These are phyloP conservation scores for Meandrina meandrites DNA, from an alignment of 92 coral and sea anemone species.

Conservation along the genomic window DNA sequence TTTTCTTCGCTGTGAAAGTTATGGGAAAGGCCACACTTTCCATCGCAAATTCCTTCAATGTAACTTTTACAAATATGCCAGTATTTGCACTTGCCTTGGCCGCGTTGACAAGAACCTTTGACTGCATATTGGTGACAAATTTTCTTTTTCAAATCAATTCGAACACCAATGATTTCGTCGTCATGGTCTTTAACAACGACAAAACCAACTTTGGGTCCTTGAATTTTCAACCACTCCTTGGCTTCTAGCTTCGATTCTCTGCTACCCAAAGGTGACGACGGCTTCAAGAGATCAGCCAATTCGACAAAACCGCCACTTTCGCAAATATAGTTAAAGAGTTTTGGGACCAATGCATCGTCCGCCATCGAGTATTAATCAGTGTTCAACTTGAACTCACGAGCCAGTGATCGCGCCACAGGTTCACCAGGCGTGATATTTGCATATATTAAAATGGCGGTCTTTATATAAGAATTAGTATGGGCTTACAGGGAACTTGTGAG, in stretches of 20 bases:
- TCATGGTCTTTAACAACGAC: constrained; percentile 27
- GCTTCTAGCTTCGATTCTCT: constrained; percentile 23
- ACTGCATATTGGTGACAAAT: constrained; percentile 46
- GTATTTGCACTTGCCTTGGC: constrained; percentile 24
- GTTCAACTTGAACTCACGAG: too few species aligned
- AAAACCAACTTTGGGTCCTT: constrained; percentile 7
- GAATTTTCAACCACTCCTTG: constrained; percentile 33
- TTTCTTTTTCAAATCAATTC: constrained; percentile 43
- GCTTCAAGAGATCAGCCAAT: constrained; percentile 31
- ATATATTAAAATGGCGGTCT: too few species aligned
- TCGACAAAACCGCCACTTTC: constrained; percentile 46
- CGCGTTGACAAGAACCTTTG: constrained; percentile 27
- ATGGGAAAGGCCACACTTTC: constrained; percentile 36
- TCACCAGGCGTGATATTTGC: too few species aligned
- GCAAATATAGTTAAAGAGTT: constrained; percentile 54
- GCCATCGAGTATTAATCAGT: constrained; percentile 8
- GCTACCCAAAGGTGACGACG: constrained; percentile 44
- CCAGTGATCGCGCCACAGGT: too few species aligned
- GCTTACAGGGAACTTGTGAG: too few species aligned
- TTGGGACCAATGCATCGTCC: constrained; percentile 29
- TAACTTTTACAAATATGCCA: constrained; percentile 62
- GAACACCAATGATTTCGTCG: constrained; percentile 45
- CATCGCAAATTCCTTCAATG: constrained; percentile 50
- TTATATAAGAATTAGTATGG: too few species aligned
- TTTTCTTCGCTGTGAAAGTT: constrained; percentile 37